Evolutionary conservation across 2,888 invertebrate genomes (phyloP).

Genomic region (Eutolmus rufibarbis): DNA sequence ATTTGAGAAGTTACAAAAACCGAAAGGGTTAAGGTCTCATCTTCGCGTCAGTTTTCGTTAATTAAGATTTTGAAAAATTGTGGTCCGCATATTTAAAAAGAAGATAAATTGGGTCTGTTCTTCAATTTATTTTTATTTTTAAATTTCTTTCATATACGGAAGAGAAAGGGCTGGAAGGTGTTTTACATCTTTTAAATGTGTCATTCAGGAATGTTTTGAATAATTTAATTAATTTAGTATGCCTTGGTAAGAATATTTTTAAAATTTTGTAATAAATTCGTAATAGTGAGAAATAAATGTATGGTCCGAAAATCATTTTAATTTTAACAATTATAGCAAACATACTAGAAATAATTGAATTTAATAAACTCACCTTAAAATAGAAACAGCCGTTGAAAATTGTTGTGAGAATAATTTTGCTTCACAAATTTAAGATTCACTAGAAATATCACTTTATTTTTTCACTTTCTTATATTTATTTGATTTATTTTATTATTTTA

Average conservation of each 20-base stretch:
- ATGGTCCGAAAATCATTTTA: background rate
- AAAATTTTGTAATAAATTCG: no score
- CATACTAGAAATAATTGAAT: background rate
- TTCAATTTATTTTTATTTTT: background rate
- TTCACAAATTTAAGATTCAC: background rate
- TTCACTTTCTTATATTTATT: background rate
- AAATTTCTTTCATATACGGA: background rate
- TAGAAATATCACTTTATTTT: background rate
- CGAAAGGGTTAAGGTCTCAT: background rate
- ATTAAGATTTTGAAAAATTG: background rate
- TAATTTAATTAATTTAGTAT: background rate
- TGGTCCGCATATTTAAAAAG: background rate
- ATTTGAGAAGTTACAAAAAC: background rate
- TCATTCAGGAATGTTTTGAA: background rate
- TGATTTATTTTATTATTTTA: background rate
- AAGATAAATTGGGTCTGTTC: background rate
- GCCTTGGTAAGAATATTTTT: no score
- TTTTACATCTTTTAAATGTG: background rate
- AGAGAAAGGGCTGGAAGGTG: background rate
- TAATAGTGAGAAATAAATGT: background rate
- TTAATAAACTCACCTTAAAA: background rate
- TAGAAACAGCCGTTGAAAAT: background rate
- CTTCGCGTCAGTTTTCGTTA: background rate
- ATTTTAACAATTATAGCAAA: background rate
- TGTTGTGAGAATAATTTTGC: background rate